Evolutionary conservation across 2,797 vertebrate genomes (phyloP), one percentile per base, ranked within the genome.

Genomic region (Synanceia verrucosa): DNA sequence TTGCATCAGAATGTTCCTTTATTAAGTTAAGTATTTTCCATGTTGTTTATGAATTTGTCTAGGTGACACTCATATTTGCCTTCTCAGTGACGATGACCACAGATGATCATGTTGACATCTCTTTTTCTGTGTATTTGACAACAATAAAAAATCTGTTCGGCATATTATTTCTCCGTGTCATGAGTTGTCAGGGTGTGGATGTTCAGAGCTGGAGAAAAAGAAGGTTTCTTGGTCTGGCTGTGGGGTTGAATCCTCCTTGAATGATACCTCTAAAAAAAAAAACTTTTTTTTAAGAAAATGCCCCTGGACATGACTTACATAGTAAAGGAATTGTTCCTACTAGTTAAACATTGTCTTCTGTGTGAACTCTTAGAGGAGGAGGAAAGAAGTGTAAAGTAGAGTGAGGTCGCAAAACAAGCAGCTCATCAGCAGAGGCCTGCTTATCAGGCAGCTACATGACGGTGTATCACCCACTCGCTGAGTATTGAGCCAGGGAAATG

Each of bases 401-500:
- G 28, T 68, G 57, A 73, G 74, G 64, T 59, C 67, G 65, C 58
- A 63, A 79, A 77, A 86, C 68, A 73, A 79, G 57, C 61, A 65
- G 69, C 70, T 79, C 23, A 36, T 86, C 81, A 73, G 71, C 75
- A 68, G 66, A 79, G 84, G 83, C 80, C 84, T 69, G 62, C 80
- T 77, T 81, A 84, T 83, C 83, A 77, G 81, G 65, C 65, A 41
- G 79, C 70, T 58, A 53, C 77, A 74, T 66, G 76, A 47, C 78
- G 79, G 78, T 67, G 78, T 76, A 78, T 87, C 86, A 79, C 48
- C 82, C 47, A 55, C 84, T 69, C 16, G 19, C 72, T 59, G 76
- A 75, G 75, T 73, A 73, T 65, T 37, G 62, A 85, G 75, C 80
- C 72, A 68, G 68, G 65, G 76, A 81, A 84, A 82, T 44, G 69